Percentiles rank a stretch among this genome's conserved stretches.
Evolutionary conservation across 2,888 invertebrate species (phyloP).

Genomic region (Perdita meconis): DNA sequence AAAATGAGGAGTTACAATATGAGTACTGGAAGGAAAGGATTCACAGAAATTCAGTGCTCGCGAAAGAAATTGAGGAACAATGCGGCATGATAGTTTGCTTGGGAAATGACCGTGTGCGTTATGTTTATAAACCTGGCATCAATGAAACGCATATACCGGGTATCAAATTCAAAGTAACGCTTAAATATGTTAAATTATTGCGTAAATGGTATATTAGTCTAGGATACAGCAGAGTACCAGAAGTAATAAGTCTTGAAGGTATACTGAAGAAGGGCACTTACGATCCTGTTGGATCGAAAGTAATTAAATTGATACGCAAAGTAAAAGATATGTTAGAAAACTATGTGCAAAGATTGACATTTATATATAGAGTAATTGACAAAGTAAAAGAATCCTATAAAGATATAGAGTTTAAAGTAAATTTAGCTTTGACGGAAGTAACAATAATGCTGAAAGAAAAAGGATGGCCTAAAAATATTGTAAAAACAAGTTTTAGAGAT

Average conservation of each 20-base stretch:
- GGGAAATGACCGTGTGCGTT: constrained; percentile 29
- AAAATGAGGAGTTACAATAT: constrained; percentile 12
- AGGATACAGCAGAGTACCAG: constrained; percentile 49
- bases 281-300: constrained; percentile 22
- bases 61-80: constrained; percentile 17
- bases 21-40: constrained; percentile 40
- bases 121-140: constrained; percentile 34
- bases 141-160: background rate
- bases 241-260: constrained; percentile 16
- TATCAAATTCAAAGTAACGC: constrained; percentile 51
- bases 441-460: constrained; percentile 37
- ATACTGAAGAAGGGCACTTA: constrained; percentile 10
- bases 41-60: background rate
- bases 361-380: constrained; percentile 29
- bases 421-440: constrained; percentile 11
- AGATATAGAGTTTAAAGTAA: constrained; percentile 40
- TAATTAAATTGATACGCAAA: constrained; percentile 21
- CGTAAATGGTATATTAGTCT: constrained; percentile 62
- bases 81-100: constrained; percentile 46
- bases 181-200: constrained; percentile 36
- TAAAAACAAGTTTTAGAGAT: constrained; percentile 30
- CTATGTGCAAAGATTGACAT: constrained; percentile 31
- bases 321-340: constrained; percentile 26
- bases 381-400: constrained; percentile 29
- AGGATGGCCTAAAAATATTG: constrained; percentile 49